Conservation (phyloP, 2,113 vertebrate genomes). For the Ellobius talpinus region DNA sequence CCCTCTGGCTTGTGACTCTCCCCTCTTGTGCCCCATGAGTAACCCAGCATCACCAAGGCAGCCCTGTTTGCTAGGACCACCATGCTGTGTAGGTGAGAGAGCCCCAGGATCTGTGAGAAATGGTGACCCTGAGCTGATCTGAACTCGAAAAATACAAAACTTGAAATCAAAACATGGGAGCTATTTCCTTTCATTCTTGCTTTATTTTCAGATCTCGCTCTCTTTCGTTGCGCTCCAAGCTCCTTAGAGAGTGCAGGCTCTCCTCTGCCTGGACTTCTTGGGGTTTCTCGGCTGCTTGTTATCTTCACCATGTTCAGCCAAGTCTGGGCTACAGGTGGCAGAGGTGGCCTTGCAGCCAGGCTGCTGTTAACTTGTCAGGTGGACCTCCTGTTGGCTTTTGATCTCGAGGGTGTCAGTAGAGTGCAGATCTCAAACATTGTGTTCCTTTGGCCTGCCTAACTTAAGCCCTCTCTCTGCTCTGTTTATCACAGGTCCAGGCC, state of each 20-base stretch:
- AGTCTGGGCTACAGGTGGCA: background rate
- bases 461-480: background rate
- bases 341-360: background rate
- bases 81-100: background rate
- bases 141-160: conserved; percentile 35
- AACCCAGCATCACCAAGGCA: background rate
- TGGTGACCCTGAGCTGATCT: background rate
- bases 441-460: background rate
- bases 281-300: background rate
- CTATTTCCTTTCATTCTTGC: conserved; percentile 1
- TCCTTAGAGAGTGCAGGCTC: background rate
- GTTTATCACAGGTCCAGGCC: background rate
- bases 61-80: background rate
- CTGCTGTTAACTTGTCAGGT: background rate
- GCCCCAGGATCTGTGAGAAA: background rate
- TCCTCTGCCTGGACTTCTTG: background rate
- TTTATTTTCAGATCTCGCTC: conserved; percentile 16
- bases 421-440: background rate
- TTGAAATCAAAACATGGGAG: background rate
- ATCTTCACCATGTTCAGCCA: background rate
- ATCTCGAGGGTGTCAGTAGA: background rate
- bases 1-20: background rate
- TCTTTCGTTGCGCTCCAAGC: background rate
- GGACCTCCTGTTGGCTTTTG: background rate
- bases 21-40: background rate